Conservation (phyloP, 2,113 vertebrate genomes). For the Jaculus jaculus region DNA sequence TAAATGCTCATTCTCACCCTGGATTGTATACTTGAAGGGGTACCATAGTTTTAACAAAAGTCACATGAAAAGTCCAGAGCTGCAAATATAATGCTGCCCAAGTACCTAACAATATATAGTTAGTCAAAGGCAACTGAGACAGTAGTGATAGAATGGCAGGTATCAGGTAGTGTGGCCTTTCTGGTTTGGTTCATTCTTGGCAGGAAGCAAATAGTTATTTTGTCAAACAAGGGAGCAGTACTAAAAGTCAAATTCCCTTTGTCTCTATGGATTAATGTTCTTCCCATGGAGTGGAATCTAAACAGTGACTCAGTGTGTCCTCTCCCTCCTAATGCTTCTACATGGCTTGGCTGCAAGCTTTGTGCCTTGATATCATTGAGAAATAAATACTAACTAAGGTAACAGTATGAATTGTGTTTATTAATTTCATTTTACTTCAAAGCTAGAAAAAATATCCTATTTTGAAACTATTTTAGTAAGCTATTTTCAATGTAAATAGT, state of each 20-base stretch:
- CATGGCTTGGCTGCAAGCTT: not conserved
- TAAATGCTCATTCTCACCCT: not conserved
- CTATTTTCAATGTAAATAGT: slow-evolving; percentile 20
- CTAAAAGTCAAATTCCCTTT: not conserved
- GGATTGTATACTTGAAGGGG: not conserved
- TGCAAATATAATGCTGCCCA: not conserved
- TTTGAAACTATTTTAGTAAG: slow-evolving; percentile 33
- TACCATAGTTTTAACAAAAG: not conserved
- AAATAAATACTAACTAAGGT: not conserved
- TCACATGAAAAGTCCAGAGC: not conserved
- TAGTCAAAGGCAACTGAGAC: not conserved
- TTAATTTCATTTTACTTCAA: slow-evolving; percentile 1
- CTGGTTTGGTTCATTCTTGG: not conserved
- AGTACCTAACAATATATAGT: not conserved
- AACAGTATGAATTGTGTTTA: slow-evolving; percentile 37
- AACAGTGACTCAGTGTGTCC: not conserved
- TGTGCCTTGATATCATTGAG: not conserved
- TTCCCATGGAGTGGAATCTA: not conserved
- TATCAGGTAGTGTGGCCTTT: not conserved
- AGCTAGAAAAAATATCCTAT: not conserved
- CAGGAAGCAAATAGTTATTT: slow-evolving; percentile 12
- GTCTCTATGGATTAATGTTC: not conserved
- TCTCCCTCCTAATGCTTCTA: not conserved
- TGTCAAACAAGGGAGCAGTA: not conserved
- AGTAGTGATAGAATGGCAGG: not conserved